phyloP scores from a whole-genome alignment of 2,888 invertebrate species.

The Acrocyrtus sp. region DNA sequence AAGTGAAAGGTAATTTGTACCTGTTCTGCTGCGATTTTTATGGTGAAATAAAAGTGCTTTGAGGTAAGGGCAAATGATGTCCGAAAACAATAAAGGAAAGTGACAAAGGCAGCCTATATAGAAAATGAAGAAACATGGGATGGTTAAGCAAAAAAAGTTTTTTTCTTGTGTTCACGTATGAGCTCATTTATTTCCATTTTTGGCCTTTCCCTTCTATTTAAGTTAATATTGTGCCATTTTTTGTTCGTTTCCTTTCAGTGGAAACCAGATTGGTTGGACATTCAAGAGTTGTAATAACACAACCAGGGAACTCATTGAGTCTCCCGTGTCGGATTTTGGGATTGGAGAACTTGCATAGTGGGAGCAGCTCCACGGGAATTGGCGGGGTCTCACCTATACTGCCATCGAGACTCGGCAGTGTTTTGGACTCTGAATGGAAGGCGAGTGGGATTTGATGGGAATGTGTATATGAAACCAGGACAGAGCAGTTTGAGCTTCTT shows the following conservation, averaged over 20 bases:
- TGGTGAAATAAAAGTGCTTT: not conserved
- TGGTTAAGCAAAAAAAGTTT: constrained; percentile 29
- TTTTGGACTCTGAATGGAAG: constrained; percentile 58
- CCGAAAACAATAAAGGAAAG: constrained; percentile 44
- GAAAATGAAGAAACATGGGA: constrained; percentile 49
- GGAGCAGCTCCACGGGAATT: constrained; percentile 24
- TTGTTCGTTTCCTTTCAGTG: constrained; percentile 43
- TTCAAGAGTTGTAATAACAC: constrained; percentile 51
- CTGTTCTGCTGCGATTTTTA: constrained; percentile 3
- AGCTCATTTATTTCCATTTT: constrained; percentile 49
- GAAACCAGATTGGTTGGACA: constrained; percentile 62
- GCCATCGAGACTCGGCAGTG: constrained; percentile 38
- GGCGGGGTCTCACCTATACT: constrained; percentile 22
- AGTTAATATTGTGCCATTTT: constrained; percentile 4
- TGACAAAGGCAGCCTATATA: constrained; percentile 43
- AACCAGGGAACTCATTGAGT: constrained; percentile 56
- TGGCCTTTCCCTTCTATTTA: constrained; percentile 18
- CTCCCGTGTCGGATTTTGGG: constrained; percentile 60
- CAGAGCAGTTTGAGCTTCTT: constrained; percentile 58
- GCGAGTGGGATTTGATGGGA: constrained; percentile 54
- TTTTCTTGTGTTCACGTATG: constrained; percentile 12
- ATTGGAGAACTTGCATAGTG: constrained; percentile 25
- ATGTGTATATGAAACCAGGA: constrained; percentile 58
- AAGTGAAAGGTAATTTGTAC: constrained; percentile 41
- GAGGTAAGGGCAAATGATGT: constrained; percentile 1